A percentile compares a stretch with the other conserved stretches of the same genome.
These are phyloP conservation scores for Ectemnius lituratus DNA, from an alignment of 2,888 invertebrate genomes.

Conservation along the genomic window DNA sequence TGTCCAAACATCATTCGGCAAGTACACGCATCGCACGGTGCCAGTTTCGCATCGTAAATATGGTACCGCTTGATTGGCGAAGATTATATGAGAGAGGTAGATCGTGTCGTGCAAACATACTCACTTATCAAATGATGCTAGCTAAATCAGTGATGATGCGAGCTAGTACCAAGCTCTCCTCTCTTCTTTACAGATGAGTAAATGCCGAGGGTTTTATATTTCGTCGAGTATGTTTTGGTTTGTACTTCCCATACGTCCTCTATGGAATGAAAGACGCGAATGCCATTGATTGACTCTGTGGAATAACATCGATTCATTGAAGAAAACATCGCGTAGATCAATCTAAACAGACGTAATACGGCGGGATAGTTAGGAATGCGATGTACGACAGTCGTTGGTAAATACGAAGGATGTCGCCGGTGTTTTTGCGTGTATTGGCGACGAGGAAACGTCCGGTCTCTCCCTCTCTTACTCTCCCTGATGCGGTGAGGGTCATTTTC, in stretches of 20 bases:
- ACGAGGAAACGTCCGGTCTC: conserved; percentile 43
- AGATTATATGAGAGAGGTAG: not conserved
- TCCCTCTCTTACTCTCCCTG: conserved; percentile 4
- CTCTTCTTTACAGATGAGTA: no score
- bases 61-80: no score
- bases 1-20: no score
- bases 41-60: not conserved
- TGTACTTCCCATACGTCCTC: no score
- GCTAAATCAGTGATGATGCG: not conserved
- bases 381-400: conserved; percentile 29
- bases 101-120: conserved; percentile 4
- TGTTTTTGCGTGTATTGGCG: conserved; percentile 58
- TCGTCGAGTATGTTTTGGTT: no score
- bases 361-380: not conserved
- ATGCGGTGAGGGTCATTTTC: conserved; percentile 66
- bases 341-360: not conserved
- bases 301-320: no score
- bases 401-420: conserved; percentile 22
- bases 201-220: no score
- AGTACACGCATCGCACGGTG: not conserved
- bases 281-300: no score
- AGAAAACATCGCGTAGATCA: no score
- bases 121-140: conserved; percentile 4
- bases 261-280: no score
- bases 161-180: not conserved